These are phyloP conservation scores for Caenorhabditis briggsae DNA, from an alignment of 1,140 invertebrate genomes.

Conservation along the genomic window DNA sequence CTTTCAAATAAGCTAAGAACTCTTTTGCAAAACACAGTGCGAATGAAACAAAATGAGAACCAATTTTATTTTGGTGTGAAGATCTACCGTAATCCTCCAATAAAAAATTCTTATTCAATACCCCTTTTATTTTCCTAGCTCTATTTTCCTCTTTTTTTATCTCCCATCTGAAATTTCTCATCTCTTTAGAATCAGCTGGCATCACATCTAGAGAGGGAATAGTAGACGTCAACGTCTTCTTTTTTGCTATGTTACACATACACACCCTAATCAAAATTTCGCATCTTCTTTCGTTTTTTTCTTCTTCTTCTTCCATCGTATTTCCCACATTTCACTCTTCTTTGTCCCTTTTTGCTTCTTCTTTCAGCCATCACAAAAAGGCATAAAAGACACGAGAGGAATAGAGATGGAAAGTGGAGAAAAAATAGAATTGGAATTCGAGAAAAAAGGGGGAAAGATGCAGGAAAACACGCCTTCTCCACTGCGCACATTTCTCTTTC, in stretches of 20 bases:
- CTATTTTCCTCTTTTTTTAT: no score
- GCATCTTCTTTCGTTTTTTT: conserved; percentile 47
- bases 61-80: no score
- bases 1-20: no score
- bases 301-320: background rate
- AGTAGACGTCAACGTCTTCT: conserved; percentile 31
- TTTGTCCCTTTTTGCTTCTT: conserved; percentile 18
- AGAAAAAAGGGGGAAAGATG: background rate
- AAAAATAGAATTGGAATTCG: conserved; percentile 39
- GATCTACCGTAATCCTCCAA: no score
- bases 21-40: no score
- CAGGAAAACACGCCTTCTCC: conserved; percentile 43
- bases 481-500: conserved; percentile 22
- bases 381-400: conserved; percentile 7
- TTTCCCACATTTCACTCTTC: conserved; percentile 2
- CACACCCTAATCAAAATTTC: conserved; percentile 51
- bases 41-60: no score
- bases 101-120: no score
- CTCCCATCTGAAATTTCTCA: no score
- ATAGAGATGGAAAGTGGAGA: conserved; percentile 23
- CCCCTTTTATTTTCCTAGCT: no score
- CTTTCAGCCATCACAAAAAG: conserved; percentile 45
- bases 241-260: conserved; percentile 44
- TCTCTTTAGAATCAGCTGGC: background rate
- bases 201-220: background rate